Evolutionary conservation across 2,888 invertebrate genomes (phyloP).

Genomic region (Mythimna impura): DNA sequence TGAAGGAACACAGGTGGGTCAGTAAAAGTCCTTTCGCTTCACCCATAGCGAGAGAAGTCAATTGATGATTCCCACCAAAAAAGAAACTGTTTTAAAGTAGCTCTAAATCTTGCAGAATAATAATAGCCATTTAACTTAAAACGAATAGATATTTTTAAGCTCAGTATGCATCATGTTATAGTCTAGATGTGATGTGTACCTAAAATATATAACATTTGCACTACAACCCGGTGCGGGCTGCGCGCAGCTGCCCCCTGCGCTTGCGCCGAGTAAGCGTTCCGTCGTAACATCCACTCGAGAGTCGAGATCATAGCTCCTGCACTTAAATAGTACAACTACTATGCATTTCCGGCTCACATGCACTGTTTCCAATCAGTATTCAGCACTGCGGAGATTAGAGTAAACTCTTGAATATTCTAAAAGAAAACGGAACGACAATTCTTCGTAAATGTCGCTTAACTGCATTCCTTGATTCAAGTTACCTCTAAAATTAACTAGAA

Average conservation of each 20-base stretch:
- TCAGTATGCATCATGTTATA: neutral
- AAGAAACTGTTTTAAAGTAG: neutral
- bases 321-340: conserved; percentile 65
- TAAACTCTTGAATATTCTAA: conserved; percentile 28
- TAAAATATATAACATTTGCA: conserved; percentile 14
- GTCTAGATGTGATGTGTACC: conserved; percentile 12
- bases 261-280: conserved; percentile 58
- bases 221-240: conserved; percentile 57
- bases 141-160: neutral
- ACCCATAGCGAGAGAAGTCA: no score
- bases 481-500: conserved; percentile 45
- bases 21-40: no score
- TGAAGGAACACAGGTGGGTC: no score
- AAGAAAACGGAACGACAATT: conserved; percentile 27
- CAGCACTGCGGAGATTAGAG: conserved; percentile 26
- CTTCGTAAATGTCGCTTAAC: conserved; percentile 33
- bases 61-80: no score
- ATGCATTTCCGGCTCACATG: conserved; percentile 66
- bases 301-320: conserved; percentile 58
- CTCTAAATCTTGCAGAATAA: neutral
- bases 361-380: conserved; percentile 47
- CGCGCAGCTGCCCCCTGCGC: conserved; percentile 62
- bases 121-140: neutral
- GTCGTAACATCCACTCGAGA: conserved; percentile 76
- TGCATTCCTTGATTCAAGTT: conserved; percentile 45